phyloP scores from a whole-genome alignment of 2,888 invertebrate species.

The Hirudinaria manillensis region DNA sequence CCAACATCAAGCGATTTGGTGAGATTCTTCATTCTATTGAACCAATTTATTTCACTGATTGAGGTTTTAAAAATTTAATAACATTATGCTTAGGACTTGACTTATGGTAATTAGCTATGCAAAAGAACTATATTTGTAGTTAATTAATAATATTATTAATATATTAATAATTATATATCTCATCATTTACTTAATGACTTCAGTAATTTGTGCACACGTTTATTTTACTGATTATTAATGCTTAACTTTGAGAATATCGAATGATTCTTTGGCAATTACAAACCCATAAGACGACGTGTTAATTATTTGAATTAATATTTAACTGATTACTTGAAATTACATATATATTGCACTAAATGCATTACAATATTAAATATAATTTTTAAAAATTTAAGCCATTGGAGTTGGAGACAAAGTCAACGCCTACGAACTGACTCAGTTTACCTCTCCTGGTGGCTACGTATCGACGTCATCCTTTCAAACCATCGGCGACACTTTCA shows the following conservation, averaged over 20 bases:
- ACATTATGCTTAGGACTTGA: background rate
- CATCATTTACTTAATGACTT: too few relatives aligned
- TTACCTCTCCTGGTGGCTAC: conserved; percentile 21
- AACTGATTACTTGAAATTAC: too few relatives aligned
- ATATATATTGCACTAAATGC: background rate
- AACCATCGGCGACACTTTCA: background rate
- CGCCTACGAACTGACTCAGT: conserved; percentile 1
- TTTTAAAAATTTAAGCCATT: conserved; percentile 19
- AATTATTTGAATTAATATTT: too few relatives aligned
- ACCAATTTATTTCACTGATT: background rate
- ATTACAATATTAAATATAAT: background rate
- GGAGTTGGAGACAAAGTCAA: conserved; percentile 24
- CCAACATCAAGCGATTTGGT: conserved; percentile 25
- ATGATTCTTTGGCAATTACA: too few relatives aligned
- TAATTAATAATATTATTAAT: too few relatives aligned
- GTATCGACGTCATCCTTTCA: conserved; percentile 10
- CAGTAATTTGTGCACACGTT: too few relatives aligned
- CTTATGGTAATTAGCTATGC: background rate
- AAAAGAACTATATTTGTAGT: too few relatives aligned
- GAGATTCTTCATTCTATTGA: background rate
- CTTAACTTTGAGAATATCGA: too few relatives aligned
- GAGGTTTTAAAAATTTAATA: background rate
- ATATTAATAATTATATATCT: too few relatives aligned
- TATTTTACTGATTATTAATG: too few relatives aligned
- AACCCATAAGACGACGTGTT: too few relatives aligned